Evolutionary conservation across 2,797 vertebrate genomes (phyloP).

Genomic region (Pseudochirops cupreus): DNA sequence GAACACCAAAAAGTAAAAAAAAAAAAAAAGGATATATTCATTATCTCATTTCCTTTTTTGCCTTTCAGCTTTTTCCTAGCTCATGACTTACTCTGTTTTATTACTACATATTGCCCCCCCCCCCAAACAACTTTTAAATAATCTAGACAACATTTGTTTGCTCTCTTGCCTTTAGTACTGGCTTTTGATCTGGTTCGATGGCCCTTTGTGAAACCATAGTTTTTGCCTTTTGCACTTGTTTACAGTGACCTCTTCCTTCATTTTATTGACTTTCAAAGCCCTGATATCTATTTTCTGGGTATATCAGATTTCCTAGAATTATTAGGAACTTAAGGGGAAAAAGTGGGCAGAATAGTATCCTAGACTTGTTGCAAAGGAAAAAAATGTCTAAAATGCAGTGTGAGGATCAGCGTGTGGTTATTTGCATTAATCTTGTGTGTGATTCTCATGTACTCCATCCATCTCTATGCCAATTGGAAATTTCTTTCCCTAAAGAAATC

Average conservation of each 20-base stretch:
- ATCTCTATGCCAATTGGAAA: background rate
- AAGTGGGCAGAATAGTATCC: background rate
- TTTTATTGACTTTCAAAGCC: background rate
- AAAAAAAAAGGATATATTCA: background rate
- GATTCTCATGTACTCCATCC: background rate
- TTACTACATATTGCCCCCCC: background rate
- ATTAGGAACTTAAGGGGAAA: background rate
- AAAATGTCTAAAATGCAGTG: background rate
- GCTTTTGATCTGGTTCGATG: background rate
- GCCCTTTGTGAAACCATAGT: background rate
- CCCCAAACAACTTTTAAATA: background rate
- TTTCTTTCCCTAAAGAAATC: background rate
- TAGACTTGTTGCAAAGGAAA: background rate
- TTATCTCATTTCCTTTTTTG: background rate
- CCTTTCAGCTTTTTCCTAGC: background rate
- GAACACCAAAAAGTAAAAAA: background rate
- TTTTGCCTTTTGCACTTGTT: background rate
- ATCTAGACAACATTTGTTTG: background rate
- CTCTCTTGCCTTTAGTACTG: background rate
- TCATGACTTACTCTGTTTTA: background rate
- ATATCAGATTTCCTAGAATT: background rate
- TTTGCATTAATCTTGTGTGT: background rate
- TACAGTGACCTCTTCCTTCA: background rate
- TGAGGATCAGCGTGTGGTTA: background rate
- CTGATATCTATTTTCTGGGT: background rate